Conservation (phyloP, 2,113 vertebrate genomes). For the Galbula dea region DNA sequence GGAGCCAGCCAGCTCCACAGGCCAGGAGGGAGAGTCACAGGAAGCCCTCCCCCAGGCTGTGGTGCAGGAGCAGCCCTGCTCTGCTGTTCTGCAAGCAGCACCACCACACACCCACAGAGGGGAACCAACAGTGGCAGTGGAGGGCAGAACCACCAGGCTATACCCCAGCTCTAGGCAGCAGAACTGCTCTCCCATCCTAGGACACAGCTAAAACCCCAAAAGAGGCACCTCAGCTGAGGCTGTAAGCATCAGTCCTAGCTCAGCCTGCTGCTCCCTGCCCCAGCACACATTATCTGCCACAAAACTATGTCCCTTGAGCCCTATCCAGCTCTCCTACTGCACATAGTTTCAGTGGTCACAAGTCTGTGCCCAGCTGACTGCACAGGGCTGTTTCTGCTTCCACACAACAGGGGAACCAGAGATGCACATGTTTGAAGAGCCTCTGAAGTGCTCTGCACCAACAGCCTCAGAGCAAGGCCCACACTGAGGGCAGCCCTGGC, state of each 20-base stretch:
- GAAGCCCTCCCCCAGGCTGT: too few relatives aligned
- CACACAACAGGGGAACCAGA: background rate
- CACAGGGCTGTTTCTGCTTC: rapidly evolving
- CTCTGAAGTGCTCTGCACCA: background rate
- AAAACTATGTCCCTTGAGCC: background rate
- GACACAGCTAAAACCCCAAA: too few relatives aligned
- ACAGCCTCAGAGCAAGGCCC: background rate
- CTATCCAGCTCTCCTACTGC: too few relatives aligned
- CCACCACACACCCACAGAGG: background rate
- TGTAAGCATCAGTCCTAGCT: background rate
- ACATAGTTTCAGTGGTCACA: rapidly evolving
- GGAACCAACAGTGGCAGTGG: background rate
- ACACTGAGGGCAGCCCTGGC: rapidly evolving
- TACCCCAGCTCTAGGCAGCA: rapidly evolving
- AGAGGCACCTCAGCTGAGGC: background rate
- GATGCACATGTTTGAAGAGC: background rate
- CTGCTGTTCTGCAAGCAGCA: background rate
- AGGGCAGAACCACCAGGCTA: background rate
- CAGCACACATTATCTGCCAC: rapidly evolving
- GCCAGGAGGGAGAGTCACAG: rapidly evolving
- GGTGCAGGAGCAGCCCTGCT: background rate
- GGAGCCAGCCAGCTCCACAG: background rate
- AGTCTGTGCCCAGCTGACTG: background rate
- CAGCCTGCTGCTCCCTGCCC: background rate
- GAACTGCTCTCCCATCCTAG: background rate